Percentiles rank a stretch among this genome's conserved stretches.
Conservation (phyloP, 2,888 invertebrate genomes). For the Melipona bicolor region DNA sequence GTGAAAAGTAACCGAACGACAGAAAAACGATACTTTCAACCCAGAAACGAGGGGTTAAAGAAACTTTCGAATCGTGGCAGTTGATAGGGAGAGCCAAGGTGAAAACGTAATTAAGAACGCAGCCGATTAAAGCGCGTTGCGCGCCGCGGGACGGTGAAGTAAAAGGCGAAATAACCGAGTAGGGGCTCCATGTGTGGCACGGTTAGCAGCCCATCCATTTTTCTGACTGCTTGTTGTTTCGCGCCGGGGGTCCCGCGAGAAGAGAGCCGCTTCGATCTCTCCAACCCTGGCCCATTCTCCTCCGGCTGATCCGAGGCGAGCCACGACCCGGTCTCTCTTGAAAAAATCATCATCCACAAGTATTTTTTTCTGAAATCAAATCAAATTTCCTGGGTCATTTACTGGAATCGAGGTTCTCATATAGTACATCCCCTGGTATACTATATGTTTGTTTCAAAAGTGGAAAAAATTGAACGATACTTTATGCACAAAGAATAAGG, state of each 20-base stretch:
- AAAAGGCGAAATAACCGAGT: conserved; percentile 76
- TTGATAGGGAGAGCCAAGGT: conserved; percentile 62
- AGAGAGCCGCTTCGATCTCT: conserved; percentile 71
- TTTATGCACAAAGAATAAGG: too few species aligned
- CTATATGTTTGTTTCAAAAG: too few species aligned
- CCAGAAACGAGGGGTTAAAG: too few species aligned
- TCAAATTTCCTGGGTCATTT: too few species aligned
- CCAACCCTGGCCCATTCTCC: conserved; percentile 40
- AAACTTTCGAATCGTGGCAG: background rate
- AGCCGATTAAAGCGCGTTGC: conserved; percentile 71
- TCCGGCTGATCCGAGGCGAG: conserved; percentile 14
- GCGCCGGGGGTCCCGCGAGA: conserved; percentile 79
- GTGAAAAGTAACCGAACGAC: too few species aligned
- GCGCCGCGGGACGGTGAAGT: conserved; percentile 67
- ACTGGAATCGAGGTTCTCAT: too few species aligned
- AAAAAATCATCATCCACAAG: conserved; percentile 39
- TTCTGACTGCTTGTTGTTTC: conserved; percentile 84
- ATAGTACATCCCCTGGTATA: too few species aligned
- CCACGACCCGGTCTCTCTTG: background rate
- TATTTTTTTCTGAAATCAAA: background rate
- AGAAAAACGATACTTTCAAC: too few species aligned
- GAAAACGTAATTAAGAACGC: conserved; percentile 74
- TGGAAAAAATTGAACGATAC: too few species aligned
- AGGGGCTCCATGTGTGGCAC: conserved; percentile 82
- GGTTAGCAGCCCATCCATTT: conserved; percentile 84